Conservation (phyloP, 1,140 invertebrate species). For the Trichogramma pretiosum region DNA sequence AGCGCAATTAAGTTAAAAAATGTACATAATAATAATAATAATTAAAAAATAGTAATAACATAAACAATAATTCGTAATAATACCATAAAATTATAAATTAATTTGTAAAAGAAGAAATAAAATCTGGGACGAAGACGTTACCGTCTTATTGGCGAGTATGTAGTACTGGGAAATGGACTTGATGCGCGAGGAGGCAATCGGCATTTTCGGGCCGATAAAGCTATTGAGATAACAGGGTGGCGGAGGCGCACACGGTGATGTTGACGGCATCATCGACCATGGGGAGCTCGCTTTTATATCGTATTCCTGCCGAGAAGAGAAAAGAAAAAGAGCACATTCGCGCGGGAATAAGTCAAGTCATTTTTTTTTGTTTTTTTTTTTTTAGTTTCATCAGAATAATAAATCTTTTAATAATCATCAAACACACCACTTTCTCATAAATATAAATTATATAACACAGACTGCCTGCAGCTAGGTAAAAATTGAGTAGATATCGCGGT, state of each 20-base stretch:
- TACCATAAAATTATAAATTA: conserved; percentile 1
- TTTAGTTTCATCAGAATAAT: no score
- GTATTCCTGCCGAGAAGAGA: conserved; percentile 41
- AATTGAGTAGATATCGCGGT: no score
- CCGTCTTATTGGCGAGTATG: conserved; percentile 48
- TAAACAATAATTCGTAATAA: no score
- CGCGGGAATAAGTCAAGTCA: no score
- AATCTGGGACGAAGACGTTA: conserved; percentile 36
- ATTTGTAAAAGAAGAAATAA: conserved; percentile 8
- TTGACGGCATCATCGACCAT: conserved; percentile 18
- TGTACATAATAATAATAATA: conserved; percentile 29
- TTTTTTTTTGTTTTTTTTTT: no score
- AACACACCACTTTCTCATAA: no score
- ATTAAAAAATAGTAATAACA: conserved; percentile 5
- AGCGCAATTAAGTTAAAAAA: conserved; percentile 7
- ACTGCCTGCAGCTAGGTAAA: no score
- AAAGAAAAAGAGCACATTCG: no score
- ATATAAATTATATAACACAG: no score
- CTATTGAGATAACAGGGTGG: conserved; percentile 37
- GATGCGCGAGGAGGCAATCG: conserved; percentile 38
- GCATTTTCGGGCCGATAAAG: conserved; percentile 43
- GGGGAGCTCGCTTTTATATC: conserved; percentile 33
- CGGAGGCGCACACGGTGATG: conserved; percentile 31
- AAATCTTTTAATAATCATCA: no score
- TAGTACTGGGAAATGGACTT: conserved; percentile 46